phyloP scores from a whole-genome alignment of 2,888 invertebrate genomes.

The Catocala fraxini region DNA sequence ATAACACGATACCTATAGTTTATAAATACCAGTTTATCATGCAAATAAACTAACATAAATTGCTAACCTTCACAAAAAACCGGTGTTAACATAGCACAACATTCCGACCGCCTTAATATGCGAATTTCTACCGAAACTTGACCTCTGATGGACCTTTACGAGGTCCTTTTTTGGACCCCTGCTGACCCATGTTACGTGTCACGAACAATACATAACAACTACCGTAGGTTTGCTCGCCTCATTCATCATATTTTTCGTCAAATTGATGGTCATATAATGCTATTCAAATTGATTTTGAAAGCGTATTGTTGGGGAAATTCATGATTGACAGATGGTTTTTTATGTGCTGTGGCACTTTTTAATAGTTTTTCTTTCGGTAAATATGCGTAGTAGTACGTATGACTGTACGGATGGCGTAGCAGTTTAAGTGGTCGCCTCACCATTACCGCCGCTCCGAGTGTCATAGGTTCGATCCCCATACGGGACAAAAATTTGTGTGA shows the following conservation, averaged over 20 bases:
- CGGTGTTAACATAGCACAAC: background rate
- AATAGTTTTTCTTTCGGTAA: too few relatives aligned
- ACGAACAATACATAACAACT: slow-evolving; percentile 40
- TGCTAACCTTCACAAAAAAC: slow-evolving; percentile 2
- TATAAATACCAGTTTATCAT: background rate
- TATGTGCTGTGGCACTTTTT: too few relatives aligned
- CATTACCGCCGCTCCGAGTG: too few relatives aligned
- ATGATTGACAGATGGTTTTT: background rate
- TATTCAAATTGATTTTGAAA: slow-evolving; percentile 19
- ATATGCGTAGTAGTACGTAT: too few relatives aligned
- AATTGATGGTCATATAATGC: slow-evolving; percentile 21
- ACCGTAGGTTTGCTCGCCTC: slow-evolving; percentile 15
- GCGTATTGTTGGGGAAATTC: background rate
- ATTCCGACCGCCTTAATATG: slow-evolving; percentile 7
- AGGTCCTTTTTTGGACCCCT: slow-evolving; percentile 26
- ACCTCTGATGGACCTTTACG: slow-evolving; percentile 28
- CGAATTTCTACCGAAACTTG: slow-evolving; percentile 27
- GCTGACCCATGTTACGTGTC: slow-evolving; percentile 47
- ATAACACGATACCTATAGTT: too few relatives aligned
- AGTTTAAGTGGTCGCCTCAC: too few relatives aligned
- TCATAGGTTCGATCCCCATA: too few relatives aligned
- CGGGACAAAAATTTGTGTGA: too few relatives aligned
- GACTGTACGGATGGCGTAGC: too few relatives aligned
- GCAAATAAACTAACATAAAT: background rate
- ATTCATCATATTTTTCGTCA: slow-evolving; percentile 43